Evolutionary conservation across 2,113 vertebrate genomes (phyloP), one percentile per base, ranked within the genome.

Genomic region (Redunca redunca): DNA sequence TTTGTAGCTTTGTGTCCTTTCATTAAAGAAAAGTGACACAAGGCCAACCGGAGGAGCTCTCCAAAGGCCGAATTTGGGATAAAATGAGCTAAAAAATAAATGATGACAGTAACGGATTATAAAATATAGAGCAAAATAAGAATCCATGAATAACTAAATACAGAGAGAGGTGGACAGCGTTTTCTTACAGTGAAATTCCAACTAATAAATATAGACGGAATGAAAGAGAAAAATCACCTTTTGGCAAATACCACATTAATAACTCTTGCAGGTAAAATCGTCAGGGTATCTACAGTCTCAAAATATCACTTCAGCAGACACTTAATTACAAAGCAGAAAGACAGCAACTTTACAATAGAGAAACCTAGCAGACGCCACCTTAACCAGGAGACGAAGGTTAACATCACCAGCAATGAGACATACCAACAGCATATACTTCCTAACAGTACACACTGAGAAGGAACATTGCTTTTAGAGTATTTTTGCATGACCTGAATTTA

Each of bases 11-110:
- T 48, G 92, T 81, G 43, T 85, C 85, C 30, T 96, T 53, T 94
- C 84, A 95, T 60, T 90, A 90, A 95, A 96, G 94, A 40, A 96
- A 53, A 90, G 71, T 36, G 55, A 91, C 90, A 95, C 16, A 88
- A 64, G 96, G 30, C 17, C 74, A 90, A 91, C 36, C 1, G 15
- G 55, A 95, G n/a, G 30, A 78, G 52, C 46, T 94, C 36, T 55
- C 55, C 80, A 94, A 91, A 97, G 94, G 90, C 52, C 90, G 58
- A 91, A 96, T 48, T 53, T 60, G 88, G 48, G 78, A 87, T 48
- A 64, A 89, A 10, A 80, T 33, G 43, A 89, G 14, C 28, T 90
- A 53, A 92, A 94, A 88, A 91, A 88, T 17, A 67, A 93, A 71
- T 30, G 89, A 94, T 40, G 83, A 86, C 2, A 82, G 52, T 2